Evolutionary conservation across 2,113 vertebrate species (phyloP).

Genomic region (Pangasianodon hypophthalmus): DNA sequence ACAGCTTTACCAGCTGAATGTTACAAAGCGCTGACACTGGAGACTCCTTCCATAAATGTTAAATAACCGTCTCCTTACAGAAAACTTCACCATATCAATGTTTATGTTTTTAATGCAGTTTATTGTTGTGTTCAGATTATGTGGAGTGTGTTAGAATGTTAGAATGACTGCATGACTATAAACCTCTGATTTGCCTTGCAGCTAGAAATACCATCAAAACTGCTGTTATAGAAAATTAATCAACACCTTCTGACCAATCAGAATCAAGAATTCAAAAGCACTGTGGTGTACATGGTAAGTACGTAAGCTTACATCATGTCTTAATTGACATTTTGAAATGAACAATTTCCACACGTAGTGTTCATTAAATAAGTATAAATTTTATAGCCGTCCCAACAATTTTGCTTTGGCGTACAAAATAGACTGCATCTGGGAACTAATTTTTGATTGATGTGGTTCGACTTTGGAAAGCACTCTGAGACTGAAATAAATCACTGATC

Average conservation of each 20-base stretch:
- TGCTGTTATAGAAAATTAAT: not conserved
- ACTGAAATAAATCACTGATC: not conserved
- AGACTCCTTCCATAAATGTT: not conserved
- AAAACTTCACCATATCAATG: no score
- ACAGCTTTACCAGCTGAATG: no score
- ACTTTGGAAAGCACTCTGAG: not conserved
- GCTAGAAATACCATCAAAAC: not conserved
- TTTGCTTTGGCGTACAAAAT: not conserved
- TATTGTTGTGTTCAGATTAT: not conserved
- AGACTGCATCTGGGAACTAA: not conserved
- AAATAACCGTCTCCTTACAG: no score
- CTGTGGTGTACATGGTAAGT: not conserved
- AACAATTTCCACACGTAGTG: not conserved
- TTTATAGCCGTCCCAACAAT: not conserved
- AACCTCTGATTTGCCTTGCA: not conserved
- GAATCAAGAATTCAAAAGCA: not conserved
- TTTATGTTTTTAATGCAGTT: not conserved
- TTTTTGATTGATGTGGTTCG: not conserved
- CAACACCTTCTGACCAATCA: not conserved
- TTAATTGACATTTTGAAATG: not conserved
- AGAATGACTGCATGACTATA: not conserved
- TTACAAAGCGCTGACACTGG: not conserved
- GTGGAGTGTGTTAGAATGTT: not conserved
- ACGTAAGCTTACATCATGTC: not conserved
- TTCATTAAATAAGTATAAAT: not conserved